A percentile compares a stretch with the other conserved stretches of the same genome.
Evolutionary conservation across 2,797 vertebrate genomes (phyloP).

Genomic region (Nothura maculosa): DNA sequence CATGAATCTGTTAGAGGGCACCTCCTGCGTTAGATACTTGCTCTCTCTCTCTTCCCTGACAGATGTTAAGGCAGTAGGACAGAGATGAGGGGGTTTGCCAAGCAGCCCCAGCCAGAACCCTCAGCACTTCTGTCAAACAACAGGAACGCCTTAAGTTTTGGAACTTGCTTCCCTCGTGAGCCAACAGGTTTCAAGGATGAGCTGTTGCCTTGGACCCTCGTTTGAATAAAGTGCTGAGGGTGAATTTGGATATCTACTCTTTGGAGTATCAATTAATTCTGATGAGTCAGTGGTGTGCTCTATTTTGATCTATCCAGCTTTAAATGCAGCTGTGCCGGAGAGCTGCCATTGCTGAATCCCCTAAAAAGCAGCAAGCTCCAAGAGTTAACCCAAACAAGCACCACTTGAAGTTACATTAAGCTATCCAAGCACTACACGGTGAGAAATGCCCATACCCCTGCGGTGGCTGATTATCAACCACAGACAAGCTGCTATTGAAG

Average conservation of each 20-base stretch:
- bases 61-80: not conserved
- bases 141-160: not conserved
- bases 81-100: not conserved
- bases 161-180: not conserved
- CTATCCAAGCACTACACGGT: not conserved
- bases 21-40: accelerated
- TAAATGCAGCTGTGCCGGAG: not conserved
- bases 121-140: not conserved
- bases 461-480: not conserved
- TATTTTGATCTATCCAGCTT: not conserved
- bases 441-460: not conserved
- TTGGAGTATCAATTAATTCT: not conserved
- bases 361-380: not conserved
- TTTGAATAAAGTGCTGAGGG: not conserved
- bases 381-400: not conserved
- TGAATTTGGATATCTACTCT: not conserved
- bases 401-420: not conserved
- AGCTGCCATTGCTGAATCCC: not conserved
- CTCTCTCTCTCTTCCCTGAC: not conserved
- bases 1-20: not conserved
- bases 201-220: not conserved
- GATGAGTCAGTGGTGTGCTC: not conserved
- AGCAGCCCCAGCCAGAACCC: not conserved
- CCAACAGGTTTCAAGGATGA: not conserved
- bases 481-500: constrained; percentile 26